Conservation (phyloP, 92 coral and sea anemone species). For the Zoanthus sansibaricus region DNA sequence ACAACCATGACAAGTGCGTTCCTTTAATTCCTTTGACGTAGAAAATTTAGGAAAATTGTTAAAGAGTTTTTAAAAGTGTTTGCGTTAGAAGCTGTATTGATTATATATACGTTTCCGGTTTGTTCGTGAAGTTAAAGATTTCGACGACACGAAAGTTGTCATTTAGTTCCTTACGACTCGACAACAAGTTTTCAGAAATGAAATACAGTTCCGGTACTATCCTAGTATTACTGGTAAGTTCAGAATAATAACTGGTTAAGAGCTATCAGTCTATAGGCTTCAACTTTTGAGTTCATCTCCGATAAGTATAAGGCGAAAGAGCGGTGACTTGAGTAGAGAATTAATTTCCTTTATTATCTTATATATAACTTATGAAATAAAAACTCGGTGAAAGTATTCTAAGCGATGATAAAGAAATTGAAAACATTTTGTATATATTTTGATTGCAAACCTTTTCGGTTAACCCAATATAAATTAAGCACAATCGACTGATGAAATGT, state of each 20-base stretch:
- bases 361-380: neutral
- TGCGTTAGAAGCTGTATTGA: neutral
- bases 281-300: no score
- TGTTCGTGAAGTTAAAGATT: neutral
- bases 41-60: neutral
- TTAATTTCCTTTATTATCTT: neutral
- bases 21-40: neutral
- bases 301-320: neutral
- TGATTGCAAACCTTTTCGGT: no score
- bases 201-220: neutral
- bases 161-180: neutral
- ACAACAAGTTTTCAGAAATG: neutral
- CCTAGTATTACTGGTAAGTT: slow-evolving; percentile 13
- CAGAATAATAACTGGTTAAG: no score
- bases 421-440: no score
- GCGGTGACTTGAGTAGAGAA: neutral
- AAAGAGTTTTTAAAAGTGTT: neutral
- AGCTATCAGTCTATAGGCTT: no score
- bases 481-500: no score
- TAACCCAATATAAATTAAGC: no score
- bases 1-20: slow-evolving; percentile 6
- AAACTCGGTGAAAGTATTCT: neutral
- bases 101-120: neutral
- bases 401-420: neutral
- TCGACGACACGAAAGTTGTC: neutral